Conservation (phyloP, 35 echinoderm and acorn worm species). For the Chiridota heheva region DNA sequence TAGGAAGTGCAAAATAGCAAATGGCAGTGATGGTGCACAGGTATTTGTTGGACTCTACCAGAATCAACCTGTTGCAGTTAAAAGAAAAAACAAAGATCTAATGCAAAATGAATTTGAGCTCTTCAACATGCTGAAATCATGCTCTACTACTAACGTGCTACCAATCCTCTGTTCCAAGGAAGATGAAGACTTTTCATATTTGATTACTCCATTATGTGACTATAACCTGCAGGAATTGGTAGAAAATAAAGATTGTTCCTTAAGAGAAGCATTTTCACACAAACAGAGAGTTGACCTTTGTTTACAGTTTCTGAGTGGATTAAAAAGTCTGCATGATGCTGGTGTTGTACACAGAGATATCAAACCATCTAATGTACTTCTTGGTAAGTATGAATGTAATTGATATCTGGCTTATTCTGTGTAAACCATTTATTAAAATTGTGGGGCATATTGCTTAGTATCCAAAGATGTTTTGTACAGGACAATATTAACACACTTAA, state of each 20-base stretch:
- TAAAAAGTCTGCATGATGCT: slow-evolving; percentile 15
- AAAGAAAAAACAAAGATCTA: neutral
- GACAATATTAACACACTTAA: neutral
- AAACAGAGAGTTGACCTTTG: neutral
- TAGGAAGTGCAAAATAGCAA: neutral
- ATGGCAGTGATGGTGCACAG: slow-evolving; percentile 9
- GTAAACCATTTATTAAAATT: neutral
- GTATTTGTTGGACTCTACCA: neutral
- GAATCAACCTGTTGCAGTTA: slow-evolving; percentile 1
- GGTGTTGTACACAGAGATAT: slow-evolving; percentile 17
- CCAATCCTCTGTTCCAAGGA: neutral
- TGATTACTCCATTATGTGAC: neutral
- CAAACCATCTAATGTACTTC: slow-evolving; percentile 19
- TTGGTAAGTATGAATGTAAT: slow-evolving; percentile 47
- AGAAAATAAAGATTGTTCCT: neutral
- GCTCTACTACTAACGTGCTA: neutral
- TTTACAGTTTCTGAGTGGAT: neutral
- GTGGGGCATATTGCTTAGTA: neutral
- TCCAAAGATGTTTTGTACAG: neutral
- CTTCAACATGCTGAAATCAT: neutral
- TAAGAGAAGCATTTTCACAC: neutral
- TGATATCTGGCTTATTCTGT: too few species aligned
- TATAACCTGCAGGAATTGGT: neutral
- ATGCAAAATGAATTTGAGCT: neutral
- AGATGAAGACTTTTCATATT: slow-evolving; percentile 21